phyloP scores from a whole-genome alignment of 1,140 invertebrate genomes.

The Tetranychus urticae region DNA sequence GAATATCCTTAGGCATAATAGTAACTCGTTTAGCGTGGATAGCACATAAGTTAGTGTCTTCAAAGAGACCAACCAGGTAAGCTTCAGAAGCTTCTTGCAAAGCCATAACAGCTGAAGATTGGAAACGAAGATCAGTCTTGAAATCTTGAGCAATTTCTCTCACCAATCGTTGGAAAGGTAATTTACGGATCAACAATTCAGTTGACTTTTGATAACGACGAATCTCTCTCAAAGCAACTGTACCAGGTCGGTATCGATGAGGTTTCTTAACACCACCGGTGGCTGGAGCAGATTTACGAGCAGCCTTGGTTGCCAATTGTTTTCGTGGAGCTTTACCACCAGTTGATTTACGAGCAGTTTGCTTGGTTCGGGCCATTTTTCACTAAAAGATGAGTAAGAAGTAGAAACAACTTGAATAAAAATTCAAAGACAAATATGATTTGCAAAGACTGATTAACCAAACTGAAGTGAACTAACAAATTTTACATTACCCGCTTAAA shows the following conservation, averaged over 20 bases:
- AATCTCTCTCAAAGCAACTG: slow-evolving; percentile 61
- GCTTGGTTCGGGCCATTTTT: slow-evolving; percentile 57
- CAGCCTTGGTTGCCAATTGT: slow-evolving; percentile 42
- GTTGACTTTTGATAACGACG: slow-evolving; percentile 61
- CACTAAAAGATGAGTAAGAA: slow-evolving; percentile 16
- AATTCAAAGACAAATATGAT: background rate
- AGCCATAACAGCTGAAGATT: slow-evolving; percentile 35
- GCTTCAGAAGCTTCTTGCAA: slow-evolving; percentile 27
- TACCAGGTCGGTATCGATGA: slow-evolving; percentile 40
- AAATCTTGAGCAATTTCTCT: slow-evolving; percentile 55
- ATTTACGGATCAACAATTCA: slow-evolving; percentile 36
- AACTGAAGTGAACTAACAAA: background rate
- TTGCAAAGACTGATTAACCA: background rate
- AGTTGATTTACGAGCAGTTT: slow-evolving; percentile 53
- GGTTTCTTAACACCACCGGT: slow-evolving; percentile 31
- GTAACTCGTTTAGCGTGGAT: slow-evolving; percentile 81
- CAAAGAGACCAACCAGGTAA: slow-evolving; percentile 47
- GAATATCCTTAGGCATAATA: slow-evolving; percentile 87
- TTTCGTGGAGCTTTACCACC: slow-evolving; percentile 63
- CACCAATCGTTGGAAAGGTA: slow-evolving; percentile 26
- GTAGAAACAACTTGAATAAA: background rate
- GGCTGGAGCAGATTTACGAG: slow-evolving; percentile 27
- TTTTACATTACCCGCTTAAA: too few species aligned
- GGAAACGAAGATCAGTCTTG: slow-evolving; percentile 46
- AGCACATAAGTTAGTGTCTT: slow-evolving; percentile 78